Evolutionary conservation across 2,888 invertebrate species (phyloP).

Genomic region (Bellardia pandia): DNA sequence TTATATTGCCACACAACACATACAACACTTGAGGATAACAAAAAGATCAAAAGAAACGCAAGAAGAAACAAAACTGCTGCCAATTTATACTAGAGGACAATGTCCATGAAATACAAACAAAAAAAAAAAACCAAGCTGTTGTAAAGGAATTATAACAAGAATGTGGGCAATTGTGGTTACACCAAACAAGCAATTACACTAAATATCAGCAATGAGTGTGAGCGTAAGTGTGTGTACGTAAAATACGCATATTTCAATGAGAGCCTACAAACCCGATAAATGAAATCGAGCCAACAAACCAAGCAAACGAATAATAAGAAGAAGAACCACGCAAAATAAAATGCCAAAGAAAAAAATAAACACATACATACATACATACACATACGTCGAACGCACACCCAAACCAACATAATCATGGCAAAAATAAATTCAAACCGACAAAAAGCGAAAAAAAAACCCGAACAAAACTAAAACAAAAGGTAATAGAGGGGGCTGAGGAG

Average conservation of each 20-base stretch:
- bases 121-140: not conserved
- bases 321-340: conserved; percentile 26
- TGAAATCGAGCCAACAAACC: conserved; percentile 6
- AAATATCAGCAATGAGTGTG: not conserved
- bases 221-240: not conserved
- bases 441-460: not conserved
- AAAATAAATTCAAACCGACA: conserved; percentile 2
- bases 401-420: not conserved
- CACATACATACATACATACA: not conserved
- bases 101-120: conserved; percentile 35
- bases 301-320: not conserved
- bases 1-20: conserved; percentile 29
- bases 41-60: conserved; percentile 19
- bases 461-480: too few relatives aligned
- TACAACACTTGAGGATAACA: not conserved
- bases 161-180: conserved; percentile 23
- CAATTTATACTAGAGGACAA: conserved; percentile 55
- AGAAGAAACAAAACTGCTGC: conserved; percentile 4
- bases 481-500: too few relatives aligned
- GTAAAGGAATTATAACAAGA: conserved; percentile 15
- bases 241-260: conserved; percentile 38
- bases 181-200: not conserved
- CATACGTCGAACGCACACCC: not conserved
- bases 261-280: conserved; percentile 37
- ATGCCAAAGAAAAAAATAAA: not conserved